Conservation (phyloP, 2,797 vertebrate genomes). For the Selene dorsalis region DNA sequence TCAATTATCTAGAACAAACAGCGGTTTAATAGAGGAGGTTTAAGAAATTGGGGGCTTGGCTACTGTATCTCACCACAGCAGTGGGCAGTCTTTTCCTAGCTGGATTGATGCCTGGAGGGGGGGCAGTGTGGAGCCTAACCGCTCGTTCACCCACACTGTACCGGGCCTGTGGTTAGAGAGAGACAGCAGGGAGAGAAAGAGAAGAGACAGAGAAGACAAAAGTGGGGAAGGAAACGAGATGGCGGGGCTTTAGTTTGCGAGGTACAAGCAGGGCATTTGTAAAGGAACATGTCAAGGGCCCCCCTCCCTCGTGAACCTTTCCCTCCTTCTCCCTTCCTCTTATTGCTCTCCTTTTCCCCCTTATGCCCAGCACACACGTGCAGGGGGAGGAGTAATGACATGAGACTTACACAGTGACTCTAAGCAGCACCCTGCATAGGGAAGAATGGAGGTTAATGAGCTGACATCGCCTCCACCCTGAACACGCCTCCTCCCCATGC, state of each 20-base stretch:
- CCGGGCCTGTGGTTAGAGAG: constrained; percentile 86
- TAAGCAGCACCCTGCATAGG: constrained; percentile 53
- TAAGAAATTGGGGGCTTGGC: constrained; percentile 45
- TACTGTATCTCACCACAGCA: constrained; percentile 85
- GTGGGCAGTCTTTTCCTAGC: constrained; percentile 88
- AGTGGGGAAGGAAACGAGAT: constrained; percentile 76
- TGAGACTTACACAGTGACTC: constrained; percentile 76
- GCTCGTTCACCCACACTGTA: constrained; percentile 85
- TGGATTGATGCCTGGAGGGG: constrained; percentile 83
- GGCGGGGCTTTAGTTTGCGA: constrained; percentile 75
- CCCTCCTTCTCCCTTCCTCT: constrained; percentile 43
- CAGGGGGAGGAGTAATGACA: constrained; percentile 78
- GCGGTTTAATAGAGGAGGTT: not conserved
- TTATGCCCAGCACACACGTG: constrained; percentile 54
- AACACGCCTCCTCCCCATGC: constrained; percentile 68
- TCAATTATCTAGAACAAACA: constrained; percentile 28
- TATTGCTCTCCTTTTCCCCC: constrained; percentile 42
- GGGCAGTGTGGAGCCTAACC: constrained; percentile 85
- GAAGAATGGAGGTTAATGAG: constrained; percentile 82
- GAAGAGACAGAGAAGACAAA: constrained; percentile 76
- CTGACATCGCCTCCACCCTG: constrained; percentile 78
- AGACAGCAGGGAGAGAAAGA: constrained; percentile 67
- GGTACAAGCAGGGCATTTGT: constrained; percentile 77
- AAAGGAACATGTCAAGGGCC: constrained; percentile 70
- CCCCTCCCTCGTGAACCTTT: constrained; percentile 51